Conservation (phyloP, 2,113 vertebrate genomes). For the Malaclemys terrapin region DNA sequence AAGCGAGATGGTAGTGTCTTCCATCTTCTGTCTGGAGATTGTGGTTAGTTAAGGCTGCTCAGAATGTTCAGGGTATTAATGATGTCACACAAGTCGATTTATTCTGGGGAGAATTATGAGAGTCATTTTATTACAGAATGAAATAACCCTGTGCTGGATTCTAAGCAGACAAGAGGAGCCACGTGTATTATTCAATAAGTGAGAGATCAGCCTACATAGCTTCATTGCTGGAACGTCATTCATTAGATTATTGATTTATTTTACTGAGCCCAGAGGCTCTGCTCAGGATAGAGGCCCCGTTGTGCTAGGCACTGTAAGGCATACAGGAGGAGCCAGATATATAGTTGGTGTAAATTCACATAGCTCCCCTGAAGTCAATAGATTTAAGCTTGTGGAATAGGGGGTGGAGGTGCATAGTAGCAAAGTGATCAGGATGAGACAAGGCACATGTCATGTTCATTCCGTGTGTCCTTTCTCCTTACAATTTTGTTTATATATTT, state of each 20-base stretch:
- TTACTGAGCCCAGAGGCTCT: constrained; percentile 9
- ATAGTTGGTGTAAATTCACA: neutral
- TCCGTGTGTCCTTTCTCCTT: neutral
- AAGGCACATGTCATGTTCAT: neutral
- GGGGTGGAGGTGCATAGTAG: neutral
- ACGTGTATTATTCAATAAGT: neutral
- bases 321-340: neutral
- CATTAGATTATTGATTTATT: constrained; percentile 31
- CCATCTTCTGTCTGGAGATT: constrained; percentile 6
- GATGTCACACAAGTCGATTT: constrained; percentile 59
- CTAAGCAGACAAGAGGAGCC: constrained; percentile 32
- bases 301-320: neutral
- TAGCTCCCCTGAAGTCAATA: neutral
- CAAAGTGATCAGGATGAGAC: neutral
- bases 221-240: constrained; percentile 37
- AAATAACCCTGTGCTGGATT: constrained; percentile 34
- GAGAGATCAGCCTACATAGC: constrained; percentile 39
- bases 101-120: constrained; percentile 58
- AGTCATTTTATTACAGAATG: constrained; percentile 56
- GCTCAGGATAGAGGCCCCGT: neutral
- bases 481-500: neutral
- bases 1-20: neutral
- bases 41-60: constrained; percentile 36
- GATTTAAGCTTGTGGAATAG: neutral
- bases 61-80: constrained; percentile 58